Conservation (phyloP, 2,888 invertebrate genomes). For the Temnothorax unifasciatus region DNA sequence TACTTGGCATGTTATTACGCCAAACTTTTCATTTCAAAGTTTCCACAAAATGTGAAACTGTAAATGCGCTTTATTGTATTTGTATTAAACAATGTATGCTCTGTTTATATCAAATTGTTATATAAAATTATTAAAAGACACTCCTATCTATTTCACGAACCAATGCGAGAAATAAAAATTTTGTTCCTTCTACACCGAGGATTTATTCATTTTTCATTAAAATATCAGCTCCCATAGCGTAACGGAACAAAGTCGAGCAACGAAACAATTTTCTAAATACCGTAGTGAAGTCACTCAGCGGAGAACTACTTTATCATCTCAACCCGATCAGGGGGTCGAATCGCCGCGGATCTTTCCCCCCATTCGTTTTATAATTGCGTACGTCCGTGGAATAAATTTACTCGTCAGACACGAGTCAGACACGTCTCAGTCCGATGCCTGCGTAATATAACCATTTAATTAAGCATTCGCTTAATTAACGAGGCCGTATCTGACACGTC, state of each 20-base stretch:
- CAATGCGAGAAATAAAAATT: not conserved
- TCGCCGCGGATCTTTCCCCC: not conserved
- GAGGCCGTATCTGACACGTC: not conserved
- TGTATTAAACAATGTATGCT: slow-evolving; percentile 5
- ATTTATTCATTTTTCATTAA: not conserved
- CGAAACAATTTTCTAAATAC: not conserved
- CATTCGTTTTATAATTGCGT: not conserved
- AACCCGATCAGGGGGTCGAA: not conserved
- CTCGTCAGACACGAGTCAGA: not conserved
- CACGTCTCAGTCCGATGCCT: not conserved
- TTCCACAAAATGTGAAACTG: slow-evolving; percentile 1
- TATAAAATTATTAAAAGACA: slow-evolving; percentile 12
- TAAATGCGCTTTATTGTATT: not conserved
- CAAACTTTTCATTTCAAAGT: slow-evolving; percentile 18
- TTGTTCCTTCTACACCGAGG: not conserved
- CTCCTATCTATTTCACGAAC: not conserved
- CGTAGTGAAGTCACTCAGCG: not conserved
- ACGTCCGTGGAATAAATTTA: slow-evolving; percentile 2
- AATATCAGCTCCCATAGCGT: not conserved
- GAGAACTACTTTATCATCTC: slow-evolving; percentile 21
- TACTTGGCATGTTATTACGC: not conserved
- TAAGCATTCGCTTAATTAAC: slow-evolving; percentile 33
- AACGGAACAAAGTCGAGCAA: not conserved
- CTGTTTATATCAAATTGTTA: slow-evolving; percentile 16
- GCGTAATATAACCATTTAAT: slow-evolving; percentile 38